These are phyloP conservation scores for Penaeus vannamei DNA, from an alignment of 1,140 invertebrate genomes.

Conservation along the genomic window DNA sequence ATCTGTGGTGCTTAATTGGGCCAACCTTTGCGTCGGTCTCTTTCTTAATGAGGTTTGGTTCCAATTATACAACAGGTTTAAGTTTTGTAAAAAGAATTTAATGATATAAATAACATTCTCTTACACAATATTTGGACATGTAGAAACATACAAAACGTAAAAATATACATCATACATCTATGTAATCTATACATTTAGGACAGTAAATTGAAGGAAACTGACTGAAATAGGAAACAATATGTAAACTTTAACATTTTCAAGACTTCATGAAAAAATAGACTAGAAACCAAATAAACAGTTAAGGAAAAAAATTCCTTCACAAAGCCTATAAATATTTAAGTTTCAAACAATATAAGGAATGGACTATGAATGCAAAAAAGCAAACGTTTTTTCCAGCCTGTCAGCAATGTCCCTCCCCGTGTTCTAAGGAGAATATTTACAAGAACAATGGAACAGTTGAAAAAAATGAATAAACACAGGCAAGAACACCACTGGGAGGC, in stretches of 20 bases:
- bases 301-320: conserved; percentile 44
- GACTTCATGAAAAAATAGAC: conserved; percentile 56
- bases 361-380: conserved; percentile 52
- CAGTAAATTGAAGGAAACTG: conserved; percentile 42
- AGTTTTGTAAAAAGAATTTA: conserved; percentile 57
- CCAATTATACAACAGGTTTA: too few relatives aligned
- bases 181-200: conserved; percentile 58
- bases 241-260: conserved; percentile 40
- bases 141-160: conserved; percentile 67
- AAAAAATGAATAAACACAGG: background rate
- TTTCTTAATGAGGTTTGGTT: too few relatives aligned
- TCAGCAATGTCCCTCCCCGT: background rate
- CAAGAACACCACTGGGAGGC: background rate
- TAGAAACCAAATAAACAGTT: conserved; percentile 59
- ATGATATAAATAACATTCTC: conserved; percentile 66
- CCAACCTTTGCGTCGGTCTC: too few relatives aligned
- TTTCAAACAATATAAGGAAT: conserved; percentile 63
- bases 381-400: background rate
- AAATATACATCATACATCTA: conserved; percentile 66
- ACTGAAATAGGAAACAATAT: conserved; percentile 42
- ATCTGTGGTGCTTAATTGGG: too few relatives aligned
- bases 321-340: conserved; percentile 57
- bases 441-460: background rate
- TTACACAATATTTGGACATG: conserved; percentile 62
- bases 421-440: background rate